Percentiles rank a stretch among this genome's conserved stretches.
Conservation (phyloP, 2,113 vertebrate species). For the Cranoglanis bouderius region DNA sequence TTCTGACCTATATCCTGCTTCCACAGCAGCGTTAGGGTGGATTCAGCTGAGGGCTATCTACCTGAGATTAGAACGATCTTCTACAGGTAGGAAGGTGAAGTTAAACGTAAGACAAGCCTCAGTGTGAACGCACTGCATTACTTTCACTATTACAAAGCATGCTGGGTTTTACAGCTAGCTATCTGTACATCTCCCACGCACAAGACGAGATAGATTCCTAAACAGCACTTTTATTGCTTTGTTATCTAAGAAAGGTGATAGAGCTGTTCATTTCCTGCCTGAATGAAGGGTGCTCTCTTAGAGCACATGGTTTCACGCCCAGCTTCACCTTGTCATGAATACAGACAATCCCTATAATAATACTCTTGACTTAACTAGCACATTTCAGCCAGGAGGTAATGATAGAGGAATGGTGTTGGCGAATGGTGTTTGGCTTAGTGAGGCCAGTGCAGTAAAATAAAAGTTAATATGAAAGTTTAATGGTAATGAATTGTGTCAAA, state of each 20-base stretch:
- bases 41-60: conserved; percentile 7
- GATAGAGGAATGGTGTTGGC: background rate
- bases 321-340: background rate
- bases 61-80: conserved; percentile 10
- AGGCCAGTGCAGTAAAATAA: background rate
- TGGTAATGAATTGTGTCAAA: background rate
- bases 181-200: conserved; percentile 39
- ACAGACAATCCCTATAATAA: background rate
- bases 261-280: conserved; percentile 49
- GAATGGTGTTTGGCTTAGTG: background rate
- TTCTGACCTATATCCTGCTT: conserved; percentile 14
- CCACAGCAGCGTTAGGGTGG: background rate
- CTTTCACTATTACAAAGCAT: conserved; percentile 22
- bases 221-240: conserved; percentile 40
- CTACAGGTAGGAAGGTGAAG: background rate
- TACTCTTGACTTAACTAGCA: background rate
- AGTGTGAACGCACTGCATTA: background rate
- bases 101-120: background rate
- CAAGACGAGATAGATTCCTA: conserved; percentile 43
- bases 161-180: conserved; percentile 15
- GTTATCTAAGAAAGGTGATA: conserved; percentile 46
- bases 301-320: conserved; percentile 9
- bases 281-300: conserved; percentile 2
- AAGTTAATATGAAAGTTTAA: background rate
- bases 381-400: background rate